phyloP scores from a whole-genome alignment of 2,797 vertebrate genomes.

The Protonibea diacanthus region DNA sequence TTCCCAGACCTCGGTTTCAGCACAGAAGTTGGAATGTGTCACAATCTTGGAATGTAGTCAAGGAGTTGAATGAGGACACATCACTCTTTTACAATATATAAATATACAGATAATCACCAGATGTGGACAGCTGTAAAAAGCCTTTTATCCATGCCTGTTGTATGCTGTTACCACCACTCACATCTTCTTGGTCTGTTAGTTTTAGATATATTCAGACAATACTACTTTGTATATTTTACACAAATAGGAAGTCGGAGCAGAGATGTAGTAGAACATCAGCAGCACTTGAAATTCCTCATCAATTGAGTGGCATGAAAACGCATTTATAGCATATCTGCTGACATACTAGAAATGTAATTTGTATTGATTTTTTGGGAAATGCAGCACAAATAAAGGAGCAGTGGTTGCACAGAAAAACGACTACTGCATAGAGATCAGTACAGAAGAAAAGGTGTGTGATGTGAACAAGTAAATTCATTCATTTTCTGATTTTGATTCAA shows the following conservation, averaged over 20 bases:
- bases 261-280: conserved; percentile 20
- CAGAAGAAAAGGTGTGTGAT: conserved; percentile 11
- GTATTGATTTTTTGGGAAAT: conserved; percentile 60
- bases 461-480: not conserved
- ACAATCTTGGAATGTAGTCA: conserved; percentile 6
- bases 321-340: conserved; percentile 32
- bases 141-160: not conserved
- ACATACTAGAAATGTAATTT: conserved; percentile 41
- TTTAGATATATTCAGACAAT: conserved; percentile 6
- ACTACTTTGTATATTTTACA: not conserved
- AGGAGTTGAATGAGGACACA: conserved; percentile 20
- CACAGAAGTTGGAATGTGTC: too few relatives aligned
- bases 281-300: conserved; percentile 31
- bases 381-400: conserved; percentile 25
- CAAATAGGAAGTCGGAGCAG: conserved; percentile 1
- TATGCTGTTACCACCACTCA: not conserved
- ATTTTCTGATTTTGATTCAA: not conserved
- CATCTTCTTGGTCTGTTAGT: not conserved
- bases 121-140: conserved; percentile 25
- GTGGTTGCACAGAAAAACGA: conserved; percentile 6
- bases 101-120: conserved; percentile 37
- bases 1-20: too few relatives aligned
- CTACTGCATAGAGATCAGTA: conserved; percentile 3
- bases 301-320: conserved; percentile 34
- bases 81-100: conserved; percentile 7